A percentile compares a stretch with the other conserved stretches of the same genome.
These are phyloP conservation scores for Saccopteryx bilineata DNA, from an alignment of 2,113 vertebrate species.

Conservation along the genomic window DNA sequence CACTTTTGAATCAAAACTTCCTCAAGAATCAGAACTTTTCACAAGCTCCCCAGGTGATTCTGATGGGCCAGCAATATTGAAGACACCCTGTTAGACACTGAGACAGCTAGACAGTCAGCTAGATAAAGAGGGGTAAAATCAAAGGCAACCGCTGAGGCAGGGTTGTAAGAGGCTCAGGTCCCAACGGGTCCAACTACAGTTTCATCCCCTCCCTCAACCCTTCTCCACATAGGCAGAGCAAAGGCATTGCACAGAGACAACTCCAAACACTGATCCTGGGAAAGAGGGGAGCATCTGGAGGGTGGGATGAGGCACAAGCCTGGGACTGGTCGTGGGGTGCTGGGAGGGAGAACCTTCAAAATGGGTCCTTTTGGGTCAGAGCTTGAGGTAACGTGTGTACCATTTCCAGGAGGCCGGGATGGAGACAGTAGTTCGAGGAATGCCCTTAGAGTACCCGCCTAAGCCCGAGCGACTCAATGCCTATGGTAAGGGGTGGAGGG, in stretches of 20 bases:
- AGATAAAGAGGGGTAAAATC: not conserved
- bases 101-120: not conserved
- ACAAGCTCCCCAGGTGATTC: not conserved
- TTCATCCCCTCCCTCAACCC: not conserved
- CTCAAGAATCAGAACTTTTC: conserved; percentile 44
- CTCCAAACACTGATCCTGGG: not conserved
- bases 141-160: not conserved
- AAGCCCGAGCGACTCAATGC: conserved; percentile 73
- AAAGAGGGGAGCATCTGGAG: not conserved
- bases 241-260: not conserved
- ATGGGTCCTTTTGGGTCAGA: not conserved
- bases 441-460: not conserved
- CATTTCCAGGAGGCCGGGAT: conserved; percentile 76
- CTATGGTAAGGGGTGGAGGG: conserved; percentile 70
- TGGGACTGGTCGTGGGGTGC: not conserved
- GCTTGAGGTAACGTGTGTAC: not conserved
- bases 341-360: not conserved
- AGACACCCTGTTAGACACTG: not conserved
- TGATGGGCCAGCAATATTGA: conserved; percentile 32
- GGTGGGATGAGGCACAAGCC: fast-evolving
- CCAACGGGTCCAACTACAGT: not conserved
- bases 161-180: not conserved
- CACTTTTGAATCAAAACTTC: conserved; percentile 26
- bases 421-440: conserved; percentile 67
- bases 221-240: not conserved